Evolutionary conservation across 2,113 vertebrate genomes (phyloP), one percentile per base, ranked within the genome.

Genomic region (Mungos mungo): DNA sequence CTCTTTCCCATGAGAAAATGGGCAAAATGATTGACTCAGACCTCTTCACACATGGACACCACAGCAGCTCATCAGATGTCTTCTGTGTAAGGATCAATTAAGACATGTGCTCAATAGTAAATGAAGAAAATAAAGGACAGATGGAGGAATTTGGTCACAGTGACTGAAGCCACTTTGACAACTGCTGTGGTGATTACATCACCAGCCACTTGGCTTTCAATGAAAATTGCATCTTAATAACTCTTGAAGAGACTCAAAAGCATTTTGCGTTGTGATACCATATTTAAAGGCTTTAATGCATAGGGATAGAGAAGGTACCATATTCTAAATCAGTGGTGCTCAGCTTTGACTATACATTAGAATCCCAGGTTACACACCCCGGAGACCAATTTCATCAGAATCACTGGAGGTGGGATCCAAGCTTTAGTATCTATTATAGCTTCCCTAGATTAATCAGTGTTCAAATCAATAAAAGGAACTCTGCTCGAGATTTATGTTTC

Each of bases 71-170:
- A 63, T 95, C 69, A 81, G 66, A 23, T n/a, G 31, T 19, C 50
- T 96, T 91, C 80, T 92, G 72, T 54, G 12, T 68, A 87, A 90
- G 87, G 87, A 76, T 97, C 90, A 88, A 72, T 98, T 96, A 90
- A 68, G 23, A 95, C 90, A 66, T 63, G 54, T 27, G 88, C 45
- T 81, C 96, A 29, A 81, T 94, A 63, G 38, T 50, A 84, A 96
- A 96, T 45, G 35, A 80, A 71, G 31, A 33, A 96, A 95, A 85
- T 92, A 92, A 95, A 38, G 35, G 25, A 82, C 97, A 97, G 96
- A 94, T 93, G 94, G 94, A 95, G 14, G 74, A 95, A 95, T 90
- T 77, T 71, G 76, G 88, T 96, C 83, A n/a, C 45, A 27, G 45
- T 68, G 31, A 94, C 65, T 84, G 76, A 90, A 87, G 66, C 21